Conservation (phyloP, 2,797 vertebrate genomes). For the Somateria mollissima region DNA sequence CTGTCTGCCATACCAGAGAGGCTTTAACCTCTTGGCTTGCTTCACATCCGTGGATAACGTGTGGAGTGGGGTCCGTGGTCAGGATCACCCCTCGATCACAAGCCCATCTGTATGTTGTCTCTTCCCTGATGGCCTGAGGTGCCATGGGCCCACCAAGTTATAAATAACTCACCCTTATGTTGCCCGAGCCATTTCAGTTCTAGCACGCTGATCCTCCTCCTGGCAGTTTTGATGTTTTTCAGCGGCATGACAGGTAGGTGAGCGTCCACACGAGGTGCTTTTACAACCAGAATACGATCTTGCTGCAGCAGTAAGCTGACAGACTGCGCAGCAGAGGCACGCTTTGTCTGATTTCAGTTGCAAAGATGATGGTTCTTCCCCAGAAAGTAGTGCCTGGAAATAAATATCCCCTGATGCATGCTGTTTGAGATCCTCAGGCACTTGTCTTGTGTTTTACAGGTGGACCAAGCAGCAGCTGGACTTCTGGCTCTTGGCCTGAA, state of each 20-base stretch:
- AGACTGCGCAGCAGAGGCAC: neutral
- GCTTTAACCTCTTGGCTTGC: neutral
- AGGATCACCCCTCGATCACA: neutral
- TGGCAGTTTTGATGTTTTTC: too few relatives aligned
- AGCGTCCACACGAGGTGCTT: too few relatives aligned
- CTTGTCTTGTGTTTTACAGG: slow-evolving; percentile 74
- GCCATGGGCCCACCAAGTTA: neutral
- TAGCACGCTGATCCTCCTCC: neutral
- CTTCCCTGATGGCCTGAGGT: neutral
- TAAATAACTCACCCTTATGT: neutral
- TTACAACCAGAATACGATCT: neutral
- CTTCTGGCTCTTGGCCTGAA: slow-evolving; percentile 87
- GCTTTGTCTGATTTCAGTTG: neutral
- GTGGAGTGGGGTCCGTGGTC: neutral
- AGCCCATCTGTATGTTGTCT: neutral
- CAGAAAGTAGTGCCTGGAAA: neutral
- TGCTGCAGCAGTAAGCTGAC: neutral
- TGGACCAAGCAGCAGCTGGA: slow-evolving; percentile 86
- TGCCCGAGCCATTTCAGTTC: too few relatives aligned
- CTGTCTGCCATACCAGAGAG: neutral
- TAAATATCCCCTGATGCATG: neutral
- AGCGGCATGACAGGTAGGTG: too few relatives aligned
- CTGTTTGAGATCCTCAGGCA: neutral
- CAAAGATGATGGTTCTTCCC: neutral
- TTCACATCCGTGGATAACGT: neutral